Evolutionary conservation across 2,113 vertebrate genomes (phyloP).

Genomic region (Colaptes auratus): DNA sequence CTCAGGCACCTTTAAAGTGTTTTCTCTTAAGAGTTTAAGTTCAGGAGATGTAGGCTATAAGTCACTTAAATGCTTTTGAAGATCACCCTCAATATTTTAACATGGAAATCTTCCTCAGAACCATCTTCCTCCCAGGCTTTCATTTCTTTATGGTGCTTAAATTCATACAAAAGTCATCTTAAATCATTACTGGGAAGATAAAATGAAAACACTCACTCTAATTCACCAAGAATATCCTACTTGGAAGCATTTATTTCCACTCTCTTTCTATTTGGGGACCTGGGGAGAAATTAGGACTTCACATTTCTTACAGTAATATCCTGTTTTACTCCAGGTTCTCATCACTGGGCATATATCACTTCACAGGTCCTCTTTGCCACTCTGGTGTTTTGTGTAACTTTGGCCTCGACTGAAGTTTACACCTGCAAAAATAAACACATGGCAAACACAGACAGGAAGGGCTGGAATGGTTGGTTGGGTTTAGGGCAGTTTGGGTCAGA

Average conservation of each 20-base stretch:
- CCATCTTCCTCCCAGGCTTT: conserved; percentile 8
- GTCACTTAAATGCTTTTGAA: conserved; percentile 46
- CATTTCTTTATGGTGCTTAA: conserved; percentile 20
- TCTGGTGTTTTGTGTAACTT: background rate
- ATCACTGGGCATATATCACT: background rate
- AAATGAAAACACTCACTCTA: conserved; percentile 50
- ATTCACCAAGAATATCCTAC: conserved; percentile 38
- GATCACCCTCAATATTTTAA: conserved; percentile 28
- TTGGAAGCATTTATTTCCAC: conserved; percentile 35
- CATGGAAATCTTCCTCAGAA: conserved; percentile 27
- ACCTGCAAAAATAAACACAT: background rate
- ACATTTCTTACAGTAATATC: conserved; percentile 39
- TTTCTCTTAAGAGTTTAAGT: conserved; percentile 34
- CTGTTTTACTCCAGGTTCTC: background rate
- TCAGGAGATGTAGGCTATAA: conserved; percentile 10
- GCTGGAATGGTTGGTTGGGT: background rate
- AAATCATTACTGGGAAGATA: conserved; percentile 49
- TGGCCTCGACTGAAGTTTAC: background rate
- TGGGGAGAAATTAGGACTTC: conserved; percentile 48
- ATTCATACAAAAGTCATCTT: conserved; percentile 42
- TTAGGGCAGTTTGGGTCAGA: background rate
- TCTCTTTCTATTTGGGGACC: conserved; percentile 30
- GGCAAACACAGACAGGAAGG: background rate
- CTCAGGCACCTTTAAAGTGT: conserved; percentile 21
- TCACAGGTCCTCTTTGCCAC: background rate